Evolutionary conservation across 2,797 vertebrate species (phyloP).

Genomic region (Petrocephalus sullivani): DNA sequence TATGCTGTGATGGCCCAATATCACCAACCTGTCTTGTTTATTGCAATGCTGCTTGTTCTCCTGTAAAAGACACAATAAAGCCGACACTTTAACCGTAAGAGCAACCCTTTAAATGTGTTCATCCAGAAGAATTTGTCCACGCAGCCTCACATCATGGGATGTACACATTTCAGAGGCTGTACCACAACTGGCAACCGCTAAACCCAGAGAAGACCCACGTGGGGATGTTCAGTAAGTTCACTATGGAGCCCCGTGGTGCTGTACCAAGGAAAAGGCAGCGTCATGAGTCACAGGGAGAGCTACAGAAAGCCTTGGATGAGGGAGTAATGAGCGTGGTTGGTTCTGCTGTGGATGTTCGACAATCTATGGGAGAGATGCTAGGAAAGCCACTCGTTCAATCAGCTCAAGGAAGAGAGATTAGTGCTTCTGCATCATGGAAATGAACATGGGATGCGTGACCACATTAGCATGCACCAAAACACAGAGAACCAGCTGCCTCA

Average conservation of each 20-base stretch:
- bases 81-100: not conserved
- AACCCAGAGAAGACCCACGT: not conserved
- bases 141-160: not conserved
- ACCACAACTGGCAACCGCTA: not conserved
- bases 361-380: not conserved
- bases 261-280: not conserved
- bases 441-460: not conserved
- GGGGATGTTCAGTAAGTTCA: not conserved
- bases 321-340: not conserved
- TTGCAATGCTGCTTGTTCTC: not conserved
- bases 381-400: not conserved
- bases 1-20: not conserved
- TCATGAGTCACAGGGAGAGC: not conserved
- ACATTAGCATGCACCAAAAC: not conserved
- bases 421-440: not conserved
- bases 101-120: not conserved
- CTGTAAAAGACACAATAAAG: not conserved
- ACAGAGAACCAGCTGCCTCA: not conserved
- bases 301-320: not conserved
- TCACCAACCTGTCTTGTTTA: not conserved
- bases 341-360: not conserved
- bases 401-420: not conserved
- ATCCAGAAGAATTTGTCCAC: not conserved
- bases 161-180: not conserved
- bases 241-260: not conserved